Conservation (phyloP, 2,113 vertebrate genomes). For the Centropus unirufus region DNA sequence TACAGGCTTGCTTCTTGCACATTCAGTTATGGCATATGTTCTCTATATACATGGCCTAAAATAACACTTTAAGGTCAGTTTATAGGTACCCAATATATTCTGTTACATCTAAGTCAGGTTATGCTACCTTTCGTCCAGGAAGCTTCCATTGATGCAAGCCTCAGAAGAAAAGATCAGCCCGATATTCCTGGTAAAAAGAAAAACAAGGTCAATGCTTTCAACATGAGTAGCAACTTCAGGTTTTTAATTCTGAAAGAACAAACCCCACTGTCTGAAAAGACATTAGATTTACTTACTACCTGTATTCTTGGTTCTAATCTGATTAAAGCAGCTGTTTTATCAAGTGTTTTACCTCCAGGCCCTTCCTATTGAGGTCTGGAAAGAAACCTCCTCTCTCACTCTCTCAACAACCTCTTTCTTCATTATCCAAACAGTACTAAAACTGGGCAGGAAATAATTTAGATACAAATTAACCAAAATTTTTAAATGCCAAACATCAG, state of each 20-base stretch:
- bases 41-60: background rate
- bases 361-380: background rate
- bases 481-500: background rate
- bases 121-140: constrained; percentile 61
- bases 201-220: background rate
- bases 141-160: constrained; percentile 72
- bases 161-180: constrained; percentile 60
- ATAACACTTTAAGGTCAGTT: background rate
- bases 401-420: background rate
- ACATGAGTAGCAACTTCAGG: background rate
- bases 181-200: constrained; percentile 41
- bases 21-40: background rate
- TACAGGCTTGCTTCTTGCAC: background rate
- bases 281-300: background rate
- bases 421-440: background rate
- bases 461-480: background rate
- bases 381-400: background rate
- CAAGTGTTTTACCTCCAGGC: background rate
- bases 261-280: background rate
- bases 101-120: background rate
- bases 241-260: background rate
- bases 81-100: background rate
- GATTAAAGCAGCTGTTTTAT: background rate
- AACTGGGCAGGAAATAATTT: background rate
- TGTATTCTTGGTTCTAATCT: background rate